Percentiles rank a stretch among this genome's conserved stretches.
Conservation (phyloP, 1,140 invertebrate genomes). For the Leucophenga varia region DNA sequence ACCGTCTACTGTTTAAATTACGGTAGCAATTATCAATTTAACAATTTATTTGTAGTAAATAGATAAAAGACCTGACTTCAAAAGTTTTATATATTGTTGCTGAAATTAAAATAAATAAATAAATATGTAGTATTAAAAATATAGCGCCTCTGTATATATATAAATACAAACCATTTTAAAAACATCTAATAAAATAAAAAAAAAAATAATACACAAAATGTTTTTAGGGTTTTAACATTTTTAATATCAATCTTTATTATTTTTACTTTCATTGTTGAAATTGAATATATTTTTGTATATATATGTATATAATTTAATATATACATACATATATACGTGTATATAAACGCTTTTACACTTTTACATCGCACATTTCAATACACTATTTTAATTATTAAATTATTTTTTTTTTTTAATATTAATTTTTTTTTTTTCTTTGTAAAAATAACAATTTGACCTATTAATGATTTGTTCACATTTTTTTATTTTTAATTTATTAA, state of each 20-base stretch:
- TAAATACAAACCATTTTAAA: too few species aligned
- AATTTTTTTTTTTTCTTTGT: slow-evolving; percentile 24
- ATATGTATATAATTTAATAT: slow-evolving; percentile 25
- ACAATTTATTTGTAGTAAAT: not conserved
- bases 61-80: slow-evolving; percentile 52
- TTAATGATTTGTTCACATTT: slow-evolving; percentile 8
- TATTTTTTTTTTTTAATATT: slow-evolving; percentile 17
- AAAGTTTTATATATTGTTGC: not conserved
- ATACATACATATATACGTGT: slow-evolving; percentile 40
- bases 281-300: slow-evolving; percentile 10
- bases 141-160: too few species aligned
- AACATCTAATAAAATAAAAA: too few species aligned
- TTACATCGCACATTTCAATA: slow-evolving; percentile 19
- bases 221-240: slow-evolving; percentile 52
- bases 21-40: slow-evolving; percentile 56
- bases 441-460: slow-evolving; percentile 44
- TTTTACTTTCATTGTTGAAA: slow-evolving; percentile 18
- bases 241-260: slow-evolving; percentile 54
- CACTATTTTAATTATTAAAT: slow-evolving; percentile 28
- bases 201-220: slow-evolving; percentile 8
- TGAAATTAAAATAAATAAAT: too few species aligned
- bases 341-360: slow-evolving; percentile 35
- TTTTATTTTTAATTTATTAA: slow-evolving; percentile 14
- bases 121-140: not conserved
- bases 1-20: slow-evolving; percentile 54